A percentile compares a stretch with the other conserved stretches of the same genome.
phyloP scores from a whole-genome alignment of 2,113 vertebrate genomes.

The Leptosomus discolor region DNA sequence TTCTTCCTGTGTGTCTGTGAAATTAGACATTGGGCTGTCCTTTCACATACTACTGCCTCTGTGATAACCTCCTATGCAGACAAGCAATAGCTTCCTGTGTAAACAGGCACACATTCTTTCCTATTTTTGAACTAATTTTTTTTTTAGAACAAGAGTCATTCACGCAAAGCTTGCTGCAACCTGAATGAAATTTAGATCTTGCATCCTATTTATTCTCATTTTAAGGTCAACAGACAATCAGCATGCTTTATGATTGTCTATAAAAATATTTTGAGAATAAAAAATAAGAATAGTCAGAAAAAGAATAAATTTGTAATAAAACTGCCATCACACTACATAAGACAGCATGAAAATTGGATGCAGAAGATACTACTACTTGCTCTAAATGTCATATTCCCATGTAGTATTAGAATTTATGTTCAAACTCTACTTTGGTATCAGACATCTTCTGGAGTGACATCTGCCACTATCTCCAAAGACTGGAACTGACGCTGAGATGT shows the following conservation, averaged over 20 bases:
- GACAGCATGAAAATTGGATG: accelerated
- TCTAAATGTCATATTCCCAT: neutral
- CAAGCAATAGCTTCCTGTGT: neutral
- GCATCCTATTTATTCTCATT: neutral
- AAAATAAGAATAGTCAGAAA: neutral
- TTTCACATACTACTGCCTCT: neutral
- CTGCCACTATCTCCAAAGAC: neutral
- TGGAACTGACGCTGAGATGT: neutral
- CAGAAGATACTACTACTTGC: neutral
- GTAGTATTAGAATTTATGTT: neutral
- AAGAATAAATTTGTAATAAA: neutral
- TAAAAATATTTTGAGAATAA: neutral
- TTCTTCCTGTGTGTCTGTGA: neutral
- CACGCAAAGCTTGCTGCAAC: neutral
- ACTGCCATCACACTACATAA: neutral
- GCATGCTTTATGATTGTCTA: neutral
- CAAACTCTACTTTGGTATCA: neutral
- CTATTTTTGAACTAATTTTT: neutral
- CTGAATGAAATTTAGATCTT: neutral
- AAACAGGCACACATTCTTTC: neutral
- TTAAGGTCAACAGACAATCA: neutral
- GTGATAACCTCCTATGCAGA: neutral
- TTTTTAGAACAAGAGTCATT: neutral
- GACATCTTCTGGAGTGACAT: neutral
- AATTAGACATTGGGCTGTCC: neutral